Conservation (phyloP, 1,140 invertebrate species). For the Pinna nobilis region DNA sequence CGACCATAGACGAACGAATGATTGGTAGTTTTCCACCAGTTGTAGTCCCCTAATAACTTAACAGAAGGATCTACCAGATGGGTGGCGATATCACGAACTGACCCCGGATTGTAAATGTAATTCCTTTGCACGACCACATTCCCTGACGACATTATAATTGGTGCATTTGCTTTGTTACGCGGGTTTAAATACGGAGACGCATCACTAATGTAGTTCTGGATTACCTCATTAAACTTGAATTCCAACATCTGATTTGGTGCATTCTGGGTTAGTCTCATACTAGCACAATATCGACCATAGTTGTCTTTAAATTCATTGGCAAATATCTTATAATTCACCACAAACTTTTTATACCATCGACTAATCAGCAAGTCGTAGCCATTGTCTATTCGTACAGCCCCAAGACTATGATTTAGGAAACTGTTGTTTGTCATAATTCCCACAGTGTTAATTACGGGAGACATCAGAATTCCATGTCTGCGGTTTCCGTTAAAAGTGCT, state of each 20-base stretch:
- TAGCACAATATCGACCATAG: constrained; percentile 89
- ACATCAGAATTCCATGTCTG: constrained; percentile 69
- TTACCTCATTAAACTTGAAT: constrained; percentile 92
- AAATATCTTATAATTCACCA: constrained; percentile 81
- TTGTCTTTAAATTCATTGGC: constrained; percentile 94
- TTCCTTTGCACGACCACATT: constrained; percentile 94
- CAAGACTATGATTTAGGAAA: constrained; percentile 87
- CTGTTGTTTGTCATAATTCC: constrained; percentile 81
- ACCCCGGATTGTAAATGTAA: constrained; percentile 91
- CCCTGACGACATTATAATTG: constrained; percentile 88
- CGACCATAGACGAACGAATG: constrained; percentile 54
- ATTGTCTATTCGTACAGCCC: constrained; percentile 92
- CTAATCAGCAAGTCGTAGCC: constrained; percentile 78
- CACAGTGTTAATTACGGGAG: constrained; percentile 69
- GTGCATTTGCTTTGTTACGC: constrained; percentile 86
- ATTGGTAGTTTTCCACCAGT: constrained; percentile 87
- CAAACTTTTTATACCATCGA: constrained; percentile 70
- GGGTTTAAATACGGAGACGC: constrained; percentile 86
- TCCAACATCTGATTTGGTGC: constrained; percentile 86
- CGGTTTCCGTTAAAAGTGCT: constrained; percentile 68
- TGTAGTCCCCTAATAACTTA: constrained; percentile 93
- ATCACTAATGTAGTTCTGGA: constrained; percentile 91
- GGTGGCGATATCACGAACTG: constrained; percentile 93
- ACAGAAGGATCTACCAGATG: constrained; percentile 96
- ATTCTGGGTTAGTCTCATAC: constrained; percentile 90